Conservation (phyloP, 30 jellyfish, hydroid and myxozoan genomes). For the Pseudorhiza aurosa region DNA sequence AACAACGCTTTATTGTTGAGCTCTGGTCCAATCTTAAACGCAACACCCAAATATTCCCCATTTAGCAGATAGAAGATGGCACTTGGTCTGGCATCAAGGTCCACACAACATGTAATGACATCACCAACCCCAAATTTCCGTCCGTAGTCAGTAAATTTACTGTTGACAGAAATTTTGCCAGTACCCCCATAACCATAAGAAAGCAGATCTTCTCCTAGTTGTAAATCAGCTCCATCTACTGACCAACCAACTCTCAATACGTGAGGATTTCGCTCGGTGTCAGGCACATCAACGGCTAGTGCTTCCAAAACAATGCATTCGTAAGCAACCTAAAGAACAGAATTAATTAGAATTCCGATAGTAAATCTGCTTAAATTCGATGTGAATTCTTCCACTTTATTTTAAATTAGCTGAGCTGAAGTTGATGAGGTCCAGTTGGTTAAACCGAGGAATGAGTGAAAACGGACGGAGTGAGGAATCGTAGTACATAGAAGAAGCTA, state of each 20-base stretch:
- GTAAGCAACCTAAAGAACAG: constrained; percentile 75
- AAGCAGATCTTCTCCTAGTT: constrained; percentile 92
- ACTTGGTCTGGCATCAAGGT: constrained; percentile 86
- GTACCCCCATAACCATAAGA: constrained; percentile 99
- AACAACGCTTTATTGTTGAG: constrained; percentile 68
- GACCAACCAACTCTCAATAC: constrained; percentile 98
- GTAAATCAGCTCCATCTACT: constrained; percentile 90
- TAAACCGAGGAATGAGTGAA: too few species aligned
- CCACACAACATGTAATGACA: constrained; percentile 79
- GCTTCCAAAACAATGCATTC: constrained; percentile 86
- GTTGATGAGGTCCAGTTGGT: too few species aligned
- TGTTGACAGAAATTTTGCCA: constrained; percentile 78
- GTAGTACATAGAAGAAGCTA: too few species aligned
- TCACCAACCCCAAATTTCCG: constrained; percentile 90
- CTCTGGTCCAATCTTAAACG: constrained; percentile 86
- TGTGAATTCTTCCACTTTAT: too few species aligned
- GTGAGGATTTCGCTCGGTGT: constrained; percentile 75
- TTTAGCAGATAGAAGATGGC: constrained; percentile 79
- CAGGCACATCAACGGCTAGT: constrained; percentile 81
- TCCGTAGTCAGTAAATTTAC: constrained; percentile 89
- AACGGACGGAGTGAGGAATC: too few species aligned
- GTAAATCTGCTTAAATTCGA: too few species aligned
- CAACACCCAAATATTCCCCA: constrained; percentile 97
- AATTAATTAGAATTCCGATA: not conserved
- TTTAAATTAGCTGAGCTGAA: too few species aligned